Percentiles rank a stretch among this genome's conserved stretches.
Evolutionary conservation across 2,797 vertebrate genomes (phyloP).

Genomic region (Lepus oiostolus): DNA sequence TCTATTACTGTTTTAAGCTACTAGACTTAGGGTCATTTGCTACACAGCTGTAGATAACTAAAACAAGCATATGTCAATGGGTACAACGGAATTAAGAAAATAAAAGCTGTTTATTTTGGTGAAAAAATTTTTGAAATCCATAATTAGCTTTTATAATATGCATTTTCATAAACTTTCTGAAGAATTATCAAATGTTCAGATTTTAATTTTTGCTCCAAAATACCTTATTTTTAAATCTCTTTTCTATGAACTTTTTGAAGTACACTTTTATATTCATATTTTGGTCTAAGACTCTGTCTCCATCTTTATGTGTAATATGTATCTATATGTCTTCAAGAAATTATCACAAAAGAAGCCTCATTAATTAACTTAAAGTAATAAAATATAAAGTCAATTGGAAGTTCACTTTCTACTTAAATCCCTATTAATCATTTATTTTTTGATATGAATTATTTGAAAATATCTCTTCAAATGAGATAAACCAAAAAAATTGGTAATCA

Average conservation of each 20-base stretch:
- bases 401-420: constrained; percentile 28
- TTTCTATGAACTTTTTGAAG: no score
- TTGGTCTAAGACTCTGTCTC: not conserved
- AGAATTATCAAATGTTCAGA: no score
- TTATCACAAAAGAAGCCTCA: not conserved
- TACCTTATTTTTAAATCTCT: no score
- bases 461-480: not conserved
- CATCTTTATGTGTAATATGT: not conserved
- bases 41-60: not conserved
- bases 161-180: no score
- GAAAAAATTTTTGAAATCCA: no score
- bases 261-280: not conserved
- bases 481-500: not conserved
- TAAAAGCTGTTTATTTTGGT: no score
- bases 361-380: not conserved
- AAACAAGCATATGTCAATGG: no score
- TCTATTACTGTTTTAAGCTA: not conserved
- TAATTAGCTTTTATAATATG: no score
- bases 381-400: not conserved
- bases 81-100: no score
- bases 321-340: not conserved
- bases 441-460: not conserved
- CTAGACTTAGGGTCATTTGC: not conserved
- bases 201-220: no score
- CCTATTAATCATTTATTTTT: not conserved